These are phyloP conservation scores for Cossypha polioptera DNA, from an alignment of 2,797 vertebrate species.

Conservation along the genomic window DNA sequence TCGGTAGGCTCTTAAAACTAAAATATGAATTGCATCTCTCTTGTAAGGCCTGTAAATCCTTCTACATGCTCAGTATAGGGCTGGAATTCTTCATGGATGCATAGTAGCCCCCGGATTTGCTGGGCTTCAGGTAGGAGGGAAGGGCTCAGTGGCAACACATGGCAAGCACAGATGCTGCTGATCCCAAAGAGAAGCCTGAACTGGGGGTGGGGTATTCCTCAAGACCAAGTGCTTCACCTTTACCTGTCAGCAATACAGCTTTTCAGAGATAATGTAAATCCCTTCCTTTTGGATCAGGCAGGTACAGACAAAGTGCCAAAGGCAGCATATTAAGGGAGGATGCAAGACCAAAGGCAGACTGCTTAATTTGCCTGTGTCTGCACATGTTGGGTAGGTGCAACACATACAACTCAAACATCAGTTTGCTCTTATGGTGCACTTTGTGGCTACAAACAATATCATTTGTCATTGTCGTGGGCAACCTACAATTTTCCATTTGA, in stretches of 20 bases:
- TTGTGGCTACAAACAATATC: not conserved
- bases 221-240: not conserved
- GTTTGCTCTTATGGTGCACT: not conserved
- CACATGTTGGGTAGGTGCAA: not conserved
- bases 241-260: not conserved
- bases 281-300: slow-evolving; percentile 52
- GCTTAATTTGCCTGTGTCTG: slow-evolving; percentile 7
- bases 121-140: not conserved
- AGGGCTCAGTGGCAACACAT: not conserved
- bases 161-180: not conserved
- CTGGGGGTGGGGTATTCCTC: not conserved
- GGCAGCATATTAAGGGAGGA: slow-evolving; percentile 16
- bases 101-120: not conserved
- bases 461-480: not conserved
- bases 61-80: accelerated
- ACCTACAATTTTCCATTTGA: not conserved
- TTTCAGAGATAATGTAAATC: not conserved
- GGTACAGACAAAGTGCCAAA: slow-evolving; percentile 28
- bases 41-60: not conserved
- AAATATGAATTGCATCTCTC: not conserved
- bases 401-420: not conserved
- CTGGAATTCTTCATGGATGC: not conserved
- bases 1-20: not conserved
- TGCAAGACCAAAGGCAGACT: slow-evolving; percentile 5
- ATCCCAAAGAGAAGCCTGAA: not conserved